Evolutionary conservation across 2,113 vertebrate genomes (phyloP), one percentile per base, ranked within the genome.

Genomic region (Centropristis striata): DNA sequence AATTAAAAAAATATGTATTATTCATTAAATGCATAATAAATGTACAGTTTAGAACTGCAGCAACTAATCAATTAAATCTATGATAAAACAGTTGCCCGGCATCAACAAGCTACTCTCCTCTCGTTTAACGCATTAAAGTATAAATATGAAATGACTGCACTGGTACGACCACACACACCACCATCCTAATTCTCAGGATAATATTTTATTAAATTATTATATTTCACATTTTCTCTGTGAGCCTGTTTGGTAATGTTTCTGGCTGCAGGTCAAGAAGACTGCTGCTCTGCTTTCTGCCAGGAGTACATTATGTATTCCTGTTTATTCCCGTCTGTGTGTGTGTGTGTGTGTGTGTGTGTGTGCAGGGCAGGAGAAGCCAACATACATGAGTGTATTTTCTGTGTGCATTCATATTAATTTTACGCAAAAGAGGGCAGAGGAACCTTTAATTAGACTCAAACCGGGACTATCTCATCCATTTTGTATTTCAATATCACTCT

Each of bases 391-490:
- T 12, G 36, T 37, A 2, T 27, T 32, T 68, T 69, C 20, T 20
- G 11, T 41, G 61, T 23, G 59, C 8, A 25, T 61, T 74, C 72
- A 63, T 71, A 59, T 67, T 67, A 18, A 71, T 74, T 73, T 65
- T 63, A 55, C 8, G 23, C 37, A 9, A 57, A 74, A 51, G 3
- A 66, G 44, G 44, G 15, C 50, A 8, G 14, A 28, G 37, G 42
- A 84, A 69, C 39, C 60, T 71, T 86, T 82, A 88, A 88, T 90
- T 80, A 86, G 79, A 72, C 69, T 61, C 64, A 71, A 83, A 77
- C 68, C 20, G 25, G 27, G 54, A 68, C 55, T 7, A 53, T 65
- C 71, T 84, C 84, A 72, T 78, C 58, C 71, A 54, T 70, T 86
- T 61, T 59, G 44, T 82, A 57, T 64, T 80, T 78, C 75, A 50